Base-by-base conservation (phyloP, 2,797 vertebrate genomes). In the Phrynocephalus forsythii region DNA sequence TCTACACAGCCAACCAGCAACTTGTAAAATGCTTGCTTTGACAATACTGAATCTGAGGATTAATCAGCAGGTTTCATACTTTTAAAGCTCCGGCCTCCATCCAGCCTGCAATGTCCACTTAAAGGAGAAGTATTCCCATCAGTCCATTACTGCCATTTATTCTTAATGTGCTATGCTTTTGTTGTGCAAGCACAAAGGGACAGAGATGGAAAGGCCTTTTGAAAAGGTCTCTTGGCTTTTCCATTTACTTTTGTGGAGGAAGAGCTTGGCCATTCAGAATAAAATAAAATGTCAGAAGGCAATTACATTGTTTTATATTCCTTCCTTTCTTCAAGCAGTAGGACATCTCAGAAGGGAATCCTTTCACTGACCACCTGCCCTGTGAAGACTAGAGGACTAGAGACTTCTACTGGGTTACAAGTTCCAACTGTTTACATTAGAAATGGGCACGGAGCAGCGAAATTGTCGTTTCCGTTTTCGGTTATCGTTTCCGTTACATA, bases 151-250 rank as follows among this genome's bases (percentile, higher is more conserved):
- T 93, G 88, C 67, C 89, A 91, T 91, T 95, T 92, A 91, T 80
- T 93, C 92, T 91, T 94, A 95, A 92, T 90, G 26, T 69, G 89
- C 79, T 91, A 79, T 83, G 86, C 86, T 95, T 95, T 73, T 92
- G 94, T 94, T 93, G 89, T 80, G 93, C 92, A 93, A 96, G 93
- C 94, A 94, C 26, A 93, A 94, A 66, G 85, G 90, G 90, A 93
- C 89, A 91, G 77, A 91, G 90, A 89, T 0, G 0, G 85, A 94
- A 16, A 7, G 85, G 66, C 78, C 91, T 90, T 79, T 87, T 92
- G 73, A 84, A 91, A 73, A 91, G 60, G 52, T 71, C 89, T 71
- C 89, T 92, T 52, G 73, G 67, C 89, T 91, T 89, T 89, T 88
- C 87, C 82, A 30, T 91, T 83, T 87, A 44, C 44, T 66, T 18